These are phyloP conservation scores for Phylloscopus trochiloides DNA, from an alignment of 2,113 vertebrate species.

Conservation along the genomic window DNA sequence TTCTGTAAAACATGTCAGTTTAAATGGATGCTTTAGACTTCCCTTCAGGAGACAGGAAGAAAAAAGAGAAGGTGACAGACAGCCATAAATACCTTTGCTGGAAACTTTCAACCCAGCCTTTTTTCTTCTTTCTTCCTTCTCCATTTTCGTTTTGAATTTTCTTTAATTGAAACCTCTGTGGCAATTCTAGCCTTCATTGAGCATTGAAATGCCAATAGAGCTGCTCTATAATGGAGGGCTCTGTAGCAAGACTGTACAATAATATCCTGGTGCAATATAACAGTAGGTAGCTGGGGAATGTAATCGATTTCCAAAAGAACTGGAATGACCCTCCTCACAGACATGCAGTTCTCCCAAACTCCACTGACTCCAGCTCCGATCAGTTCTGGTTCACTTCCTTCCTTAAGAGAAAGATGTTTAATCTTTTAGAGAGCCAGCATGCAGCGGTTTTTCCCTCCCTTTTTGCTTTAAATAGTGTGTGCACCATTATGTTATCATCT, in stretches of 20 bases:
- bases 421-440: not conserved
- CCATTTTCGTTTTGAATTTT: slow-evolving; percentile 37
- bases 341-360: not conserved
- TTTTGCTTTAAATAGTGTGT: not conserved
- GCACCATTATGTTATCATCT: not conserved
- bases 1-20: not conserved
- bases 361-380: not conserved
- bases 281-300: slow-evolving; percentile 60
- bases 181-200: slow-evolving; percentile 50
- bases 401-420: slow-evolving; percentile 40
- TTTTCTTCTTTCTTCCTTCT: not conserved
- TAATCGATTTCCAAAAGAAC: slow-evolving; percentile 65
- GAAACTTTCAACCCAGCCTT: not conserved
- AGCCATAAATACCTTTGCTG: slow-evolving; percentile 9
- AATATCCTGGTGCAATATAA: slow-evolving; percentile 57
- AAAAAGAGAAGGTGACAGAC: not conserved
- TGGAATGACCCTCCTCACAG: slow-evolving; percentile 35
- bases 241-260: slow-evolving; percentile 48
- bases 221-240: slow-evolving; percentile 41
- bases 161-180: slow-evolving; percentile 54
- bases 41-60: not conserved
- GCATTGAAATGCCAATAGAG: slow-evolving; percentile 53
- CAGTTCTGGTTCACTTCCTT: slow-evolving; percentile 53
- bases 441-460: not conserved
- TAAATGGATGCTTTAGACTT: not conserved